Evolutionary conservation across 2,888 invertebrate genomes (phyloP).

Genomic region (Scotopteryx bipunctaria): DNA sequence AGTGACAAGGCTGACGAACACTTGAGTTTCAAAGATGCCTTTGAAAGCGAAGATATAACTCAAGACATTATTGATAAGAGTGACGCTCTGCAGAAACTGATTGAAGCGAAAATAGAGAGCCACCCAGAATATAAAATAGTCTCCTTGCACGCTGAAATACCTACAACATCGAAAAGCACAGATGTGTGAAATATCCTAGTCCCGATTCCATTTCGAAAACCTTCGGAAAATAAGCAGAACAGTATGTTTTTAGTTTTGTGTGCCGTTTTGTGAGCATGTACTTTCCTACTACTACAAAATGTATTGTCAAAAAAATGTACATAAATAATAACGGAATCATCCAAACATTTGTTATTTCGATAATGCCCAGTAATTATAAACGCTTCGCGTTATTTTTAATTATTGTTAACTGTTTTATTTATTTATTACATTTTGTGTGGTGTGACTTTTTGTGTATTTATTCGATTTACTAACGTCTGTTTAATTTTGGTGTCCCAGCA

Average conservation of each 20-base stretch:
- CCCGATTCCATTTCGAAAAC: slow-evolving; percentile 49
- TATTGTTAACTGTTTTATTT: slow-evolving; percentile 4
- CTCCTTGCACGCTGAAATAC: slow-evolving; percentile 63
- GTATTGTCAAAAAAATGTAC: too few relatives aligned
- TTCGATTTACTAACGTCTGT: not conserved
- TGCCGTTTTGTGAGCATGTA: slow-evolving; percentile 43
- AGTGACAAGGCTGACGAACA: slow-evolving; percentile 30
- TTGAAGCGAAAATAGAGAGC: slow-evolving; percentile 71
- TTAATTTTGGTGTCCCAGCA: too few relatives aligned
- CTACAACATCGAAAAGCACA: slow-evolving; percentile 71
- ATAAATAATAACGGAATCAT: too few relatives aligned
- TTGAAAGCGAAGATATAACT: slow-evolving; percentile 52
- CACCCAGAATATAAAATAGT: slow-evolving; percentile 75
- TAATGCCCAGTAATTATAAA: too few relatives aligned
- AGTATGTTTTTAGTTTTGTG: slow-evolving; percentile 71
- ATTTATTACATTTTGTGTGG: slow-evolving; percentile 6
- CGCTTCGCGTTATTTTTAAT: not conserved
- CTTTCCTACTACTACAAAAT: not conserved
- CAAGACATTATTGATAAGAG: slow-evolving; percentile 70
- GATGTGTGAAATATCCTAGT: slow-evolving; percentile 64
- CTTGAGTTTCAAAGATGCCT: slow-evolving; percentile 52
- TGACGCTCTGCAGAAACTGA: slow-evolving; percentile 69
- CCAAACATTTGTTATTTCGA: too few relatives aligned
- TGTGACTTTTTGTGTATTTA: not conserved
- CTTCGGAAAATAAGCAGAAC: slow-evolving; percentile 53